These are phyloP conservation scores for Parnassius apollo DNA, from an alignment of 2,888 invertebrate species.

Conservation along the genomic window DNA sequence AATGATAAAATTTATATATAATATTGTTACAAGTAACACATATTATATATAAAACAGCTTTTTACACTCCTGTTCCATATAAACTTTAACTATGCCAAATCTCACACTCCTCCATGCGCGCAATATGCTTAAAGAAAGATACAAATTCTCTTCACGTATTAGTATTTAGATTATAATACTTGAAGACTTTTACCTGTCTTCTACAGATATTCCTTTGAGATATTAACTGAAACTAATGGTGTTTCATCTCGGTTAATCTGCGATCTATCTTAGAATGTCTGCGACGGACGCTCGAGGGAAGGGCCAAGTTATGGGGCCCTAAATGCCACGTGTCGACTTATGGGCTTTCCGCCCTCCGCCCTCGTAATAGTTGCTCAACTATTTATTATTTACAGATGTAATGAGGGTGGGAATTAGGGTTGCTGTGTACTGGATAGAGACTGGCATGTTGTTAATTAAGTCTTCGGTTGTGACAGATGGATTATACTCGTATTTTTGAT, in stretches of 20 bases:
- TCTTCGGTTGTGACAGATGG: slow-evolving; percentile 15
- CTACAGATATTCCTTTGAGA: no score
- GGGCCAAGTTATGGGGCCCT: slow-evolving; percentile 7
- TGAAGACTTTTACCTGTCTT: no score
- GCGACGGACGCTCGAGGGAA: slow-evolving; percentile 5
- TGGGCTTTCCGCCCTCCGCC: slow-evolving; percentile 21
- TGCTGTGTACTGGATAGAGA: background rate
- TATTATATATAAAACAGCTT: no score
- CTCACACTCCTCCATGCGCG: no score
- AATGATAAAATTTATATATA: no score
- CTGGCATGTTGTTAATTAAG: slow-evolving; percentile 17
- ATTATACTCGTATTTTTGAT: background rate
- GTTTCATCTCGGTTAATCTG: slow-evolving; percentile 5
- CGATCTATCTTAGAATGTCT: slow-evolving; percentile 4
- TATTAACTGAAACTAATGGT: background rate
- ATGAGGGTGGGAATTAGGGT: slow-evolving; percentile 21
- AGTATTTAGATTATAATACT: no score
- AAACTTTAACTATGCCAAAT: no score
- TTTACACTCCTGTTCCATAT: no score
- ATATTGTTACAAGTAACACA: no score
- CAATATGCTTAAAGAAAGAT: no score
- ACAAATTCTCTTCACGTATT: no score
- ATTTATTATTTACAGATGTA: slow-evolving; percentile 28
- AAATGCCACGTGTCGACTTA: slow-evolving; percentile 26
- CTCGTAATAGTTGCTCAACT: slow-evolving; percentile 19